Evolutionary conservation across 2,888 invertebrate species (phyloP).

Genomic region (Acleris sparsana): DNA sequence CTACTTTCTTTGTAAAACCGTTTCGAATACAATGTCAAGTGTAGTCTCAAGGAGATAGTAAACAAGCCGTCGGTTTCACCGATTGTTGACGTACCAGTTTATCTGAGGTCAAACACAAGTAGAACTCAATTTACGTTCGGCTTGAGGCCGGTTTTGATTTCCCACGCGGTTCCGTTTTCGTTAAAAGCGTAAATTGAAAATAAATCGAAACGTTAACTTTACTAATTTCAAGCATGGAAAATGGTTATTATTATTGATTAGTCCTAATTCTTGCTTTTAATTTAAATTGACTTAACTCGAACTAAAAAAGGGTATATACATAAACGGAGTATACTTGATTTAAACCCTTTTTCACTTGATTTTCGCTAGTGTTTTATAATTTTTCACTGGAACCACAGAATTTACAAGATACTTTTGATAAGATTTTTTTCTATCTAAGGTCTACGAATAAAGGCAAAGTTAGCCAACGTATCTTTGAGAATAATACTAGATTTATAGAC

Average conservation of each 20-base stretch:
- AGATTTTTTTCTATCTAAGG: too few relatives aligned
- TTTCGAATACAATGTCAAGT: too few relatives aligned
- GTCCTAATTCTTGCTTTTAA: neutral
- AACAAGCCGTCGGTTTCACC: neutral
- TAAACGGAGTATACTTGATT: too few relatives aligned
- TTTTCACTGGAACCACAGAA: too few relatives aligned
- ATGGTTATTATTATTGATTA: neutral
- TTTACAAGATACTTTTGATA: too few relatives aligned
- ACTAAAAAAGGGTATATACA: too few relatives aligned
- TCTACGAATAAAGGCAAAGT: too few relatives aligned
- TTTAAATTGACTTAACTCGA: neutral
- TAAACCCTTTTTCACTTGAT: too few relatives aligned
- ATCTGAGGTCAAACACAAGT: conserved; percentile 29
- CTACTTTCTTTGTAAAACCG: too few relatives aligned
- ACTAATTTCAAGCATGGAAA: conserved; percentile 1
- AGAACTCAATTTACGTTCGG: conserved; percentile 70
- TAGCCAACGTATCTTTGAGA: too few relatives aligned
- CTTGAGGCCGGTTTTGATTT: conserved; percentile 58
- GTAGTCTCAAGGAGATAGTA: neutral
- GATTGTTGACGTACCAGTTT: neutral
- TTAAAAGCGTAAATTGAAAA: conserved; percentile 46
- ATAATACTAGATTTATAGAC: too few relatives aligned
- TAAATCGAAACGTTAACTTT: conserved; percentile 26
- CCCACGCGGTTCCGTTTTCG: conserved; percentile 62
- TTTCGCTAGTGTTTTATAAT: too few relatives aligned